These are phyloP conservation scores for Ispidina lecontei DNA, from an alignment of 2,797 vertebrate genomes.

Conservation along the genomic window DNA sequence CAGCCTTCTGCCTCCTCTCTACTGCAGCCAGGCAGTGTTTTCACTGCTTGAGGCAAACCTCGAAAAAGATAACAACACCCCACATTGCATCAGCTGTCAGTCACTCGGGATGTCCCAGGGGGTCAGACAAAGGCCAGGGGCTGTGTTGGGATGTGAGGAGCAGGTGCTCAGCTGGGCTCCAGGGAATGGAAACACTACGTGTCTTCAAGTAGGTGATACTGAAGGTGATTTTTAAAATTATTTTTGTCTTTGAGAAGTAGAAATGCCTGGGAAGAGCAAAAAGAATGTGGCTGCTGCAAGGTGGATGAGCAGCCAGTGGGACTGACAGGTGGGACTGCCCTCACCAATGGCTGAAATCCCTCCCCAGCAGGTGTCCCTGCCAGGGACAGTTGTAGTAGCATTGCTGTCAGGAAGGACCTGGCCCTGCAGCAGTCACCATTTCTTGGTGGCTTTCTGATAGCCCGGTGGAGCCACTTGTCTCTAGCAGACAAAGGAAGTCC, in stretches of 20 bases:
- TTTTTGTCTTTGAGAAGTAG: not conserved
- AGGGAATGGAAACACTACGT: not conserved
- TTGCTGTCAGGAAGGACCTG: not conserved
- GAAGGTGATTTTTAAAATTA: not conserved
- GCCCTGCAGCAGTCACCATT: not conserved
- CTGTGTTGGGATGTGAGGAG: not conserved
- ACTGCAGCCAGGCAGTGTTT: not conserved
- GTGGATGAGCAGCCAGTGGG: not conserved
- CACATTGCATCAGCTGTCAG: not conserved
- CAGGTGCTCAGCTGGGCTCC: not conserved
- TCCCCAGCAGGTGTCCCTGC: not conserved
- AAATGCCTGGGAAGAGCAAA: not conserved
- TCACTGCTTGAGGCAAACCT: not conserved
- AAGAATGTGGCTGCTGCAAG: not conserved
- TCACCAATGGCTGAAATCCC: not conserved
- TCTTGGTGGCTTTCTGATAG: not conserved
- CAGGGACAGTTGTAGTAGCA: accelerated
- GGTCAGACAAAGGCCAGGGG: not conserved
- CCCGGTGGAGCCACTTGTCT: not conserved
- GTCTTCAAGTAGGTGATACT: not conserved
- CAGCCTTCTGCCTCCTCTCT: not conserved
- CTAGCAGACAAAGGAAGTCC: not conserved
- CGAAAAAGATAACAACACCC: not conserved
- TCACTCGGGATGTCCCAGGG: accelerated
- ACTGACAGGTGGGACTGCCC: not conserved